phyloP scores from a whole-genome alignment of 2,113 vertebrate species.

The Fulica atra region DNA sequence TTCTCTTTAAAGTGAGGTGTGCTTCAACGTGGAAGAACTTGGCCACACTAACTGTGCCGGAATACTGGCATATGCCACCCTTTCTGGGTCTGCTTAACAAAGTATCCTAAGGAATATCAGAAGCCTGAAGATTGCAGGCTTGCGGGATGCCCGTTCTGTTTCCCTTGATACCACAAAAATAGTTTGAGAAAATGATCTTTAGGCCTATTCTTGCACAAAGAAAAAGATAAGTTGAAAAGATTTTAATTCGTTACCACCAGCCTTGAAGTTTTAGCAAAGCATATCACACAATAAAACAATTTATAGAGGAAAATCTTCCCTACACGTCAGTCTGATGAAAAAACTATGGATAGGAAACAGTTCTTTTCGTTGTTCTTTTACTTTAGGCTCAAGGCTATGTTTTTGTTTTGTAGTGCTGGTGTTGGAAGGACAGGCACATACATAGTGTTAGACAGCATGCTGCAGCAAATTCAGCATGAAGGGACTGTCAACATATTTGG shows the following conservation, averaged over 20 bases:
- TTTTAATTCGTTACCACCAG: not conserved
- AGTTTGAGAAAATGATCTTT: not conserved
- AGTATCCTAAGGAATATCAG: not conserved
- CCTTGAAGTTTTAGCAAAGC: not conserved
- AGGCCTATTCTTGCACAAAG: not conserved
- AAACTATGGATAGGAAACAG: not conserved
- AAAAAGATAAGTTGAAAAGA: not conserved
- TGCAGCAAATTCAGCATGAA: conserved; percentile 90
- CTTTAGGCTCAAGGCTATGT: conserved; percentile 8
- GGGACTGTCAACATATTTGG: conserved; percentile 87
- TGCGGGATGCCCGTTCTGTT: not conserved
- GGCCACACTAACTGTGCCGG: not conserved
- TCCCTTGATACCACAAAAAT: not conserved
- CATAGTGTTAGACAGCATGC: conserved; percentile 95
- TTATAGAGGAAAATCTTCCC: not conserved
- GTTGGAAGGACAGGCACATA: conserved; percentile 94
- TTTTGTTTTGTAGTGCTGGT: conserved; percentile 84
- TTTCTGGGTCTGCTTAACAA: not conserved
- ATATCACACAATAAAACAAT: not conserved
- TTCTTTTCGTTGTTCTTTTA: not conserved
- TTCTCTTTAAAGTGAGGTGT: not conserved
- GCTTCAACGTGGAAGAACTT: not conserved
- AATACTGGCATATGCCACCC: not conserved
- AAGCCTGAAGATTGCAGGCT: not conserved
- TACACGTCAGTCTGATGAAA: not conserved